Percentiles rank a stretch among this genome's conserved stretches.
Conservation (phyloP, 2,113 vertebrate genomes). For the Macrotus californicus region DNA sequence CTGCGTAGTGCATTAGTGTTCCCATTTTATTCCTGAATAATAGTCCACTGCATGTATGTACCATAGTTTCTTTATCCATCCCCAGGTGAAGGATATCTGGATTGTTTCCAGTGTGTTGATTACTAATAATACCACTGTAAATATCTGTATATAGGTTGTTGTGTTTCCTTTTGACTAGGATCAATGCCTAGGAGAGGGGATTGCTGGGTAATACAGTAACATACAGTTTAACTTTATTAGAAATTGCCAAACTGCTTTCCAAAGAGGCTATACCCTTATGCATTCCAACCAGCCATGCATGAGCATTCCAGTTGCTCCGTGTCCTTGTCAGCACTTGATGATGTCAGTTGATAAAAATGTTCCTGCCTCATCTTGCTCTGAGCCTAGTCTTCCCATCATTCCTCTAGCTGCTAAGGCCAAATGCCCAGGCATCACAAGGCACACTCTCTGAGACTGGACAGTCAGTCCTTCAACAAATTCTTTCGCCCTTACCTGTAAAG, state of each 20-base stretch:
- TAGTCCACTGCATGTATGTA: background rate
- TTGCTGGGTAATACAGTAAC: background rate
- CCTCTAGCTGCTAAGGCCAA: background rate
- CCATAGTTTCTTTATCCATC: background rate
- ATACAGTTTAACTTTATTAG: background rate
- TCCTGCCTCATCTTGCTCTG: background rate
- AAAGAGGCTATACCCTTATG: background rate
- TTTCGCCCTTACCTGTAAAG: background rate
- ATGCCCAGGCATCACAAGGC: background rate
- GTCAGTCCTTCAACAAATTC: background rate
- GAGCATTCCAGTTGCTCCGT: background rate
- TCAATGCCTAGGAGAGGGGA: background rate
- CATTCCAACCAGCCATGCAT: background rate
- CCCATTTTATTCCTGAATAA: background rate
- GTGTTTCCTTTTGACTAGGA: background rate
- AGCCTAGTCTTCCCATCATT: background rate
- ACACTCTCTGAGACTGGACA: background rate
- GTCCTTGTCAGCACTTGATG: background rate
- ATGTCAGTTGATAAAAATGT: background rate
- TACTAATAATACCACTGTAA: background rate
- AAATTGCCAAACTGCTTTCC: background rate
- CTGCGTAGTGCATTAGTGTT: background rate
- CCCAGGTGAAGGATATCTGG: background rate
- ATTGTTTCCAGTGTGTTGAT: background rate
- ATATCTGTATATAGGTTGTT: background rate